A percentile compares a stretch with the other conserved stretches of the same genome.
Evolutionary conservation across 2,888 invertebrate genomes (phyloP).

Genomic region (Parapristionchus giblindavisi): DNA sequence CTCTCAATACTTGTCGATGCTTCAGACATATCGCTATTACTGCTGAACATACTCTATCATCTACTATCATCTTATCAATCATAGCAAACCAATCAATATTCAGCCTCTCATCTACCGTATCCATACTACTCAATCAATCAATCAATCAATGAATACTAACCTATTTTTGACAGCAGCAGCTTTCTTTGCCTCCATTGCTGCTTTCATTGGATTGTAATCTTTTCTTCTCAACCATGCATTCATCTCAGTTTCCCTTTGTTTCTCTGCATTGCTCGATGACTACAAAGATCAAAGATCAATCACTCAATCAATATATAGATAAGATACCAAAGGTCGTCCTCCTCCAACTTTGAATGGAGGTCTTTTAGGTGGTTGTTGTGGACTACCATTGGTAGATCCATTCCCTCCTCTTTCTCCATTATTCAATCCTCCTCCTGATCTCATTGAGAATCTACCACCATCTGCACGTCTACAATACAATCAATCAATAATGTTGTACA

Average conservation of each 20-base stretch:
- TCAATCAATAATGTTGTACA: too few species aligned
- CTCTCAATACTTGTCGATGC: constrained; percentile 20
- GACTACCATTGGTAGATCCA: constrained; percentile 2
- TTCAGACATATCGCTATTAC: constrained; percentile 36
- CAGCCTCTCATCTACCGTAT: not conserved
- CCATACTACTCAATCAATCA: not conserved
- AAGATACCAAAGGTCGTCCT: constrained; percentile 24
- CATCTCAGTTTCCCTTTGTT: constrained; percentile 79
- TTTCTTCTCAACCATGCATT: constrained; percentile 95
- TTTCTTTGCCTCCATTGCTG: constrained; percentile 77
- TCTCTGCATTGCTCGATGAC: constrained; percentile 27
- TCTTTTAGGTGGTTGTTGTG: constrained; percentile 38
- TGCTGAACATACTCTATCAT: constrained; percentile 2
- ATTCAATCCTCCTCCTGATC: constrained; percentile 40
- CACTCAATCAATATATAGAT: too few species aligned
- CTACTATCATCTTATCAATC: not conserved
- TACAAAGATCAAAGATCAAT: not conserved
- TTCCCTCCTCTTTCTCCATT: constrained; percentile 36
- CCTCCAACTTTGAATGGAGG: constrained; percentile 55
- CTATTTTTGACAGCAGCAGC: constrained; percentile 56
- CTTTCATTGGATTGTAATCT: constrained; percentile 92
- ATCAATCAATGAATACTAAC: too few species aligned
- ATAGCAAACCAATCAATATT: not conserved
- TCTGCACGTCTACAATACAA: constrained; percentile 76
- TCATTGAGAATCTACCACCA: constrained; percentile 77